Evolutionary conservation across 2,888 invertebrate species (phyloP).

Genomic region (Lumbricus terrestris): DNA sequence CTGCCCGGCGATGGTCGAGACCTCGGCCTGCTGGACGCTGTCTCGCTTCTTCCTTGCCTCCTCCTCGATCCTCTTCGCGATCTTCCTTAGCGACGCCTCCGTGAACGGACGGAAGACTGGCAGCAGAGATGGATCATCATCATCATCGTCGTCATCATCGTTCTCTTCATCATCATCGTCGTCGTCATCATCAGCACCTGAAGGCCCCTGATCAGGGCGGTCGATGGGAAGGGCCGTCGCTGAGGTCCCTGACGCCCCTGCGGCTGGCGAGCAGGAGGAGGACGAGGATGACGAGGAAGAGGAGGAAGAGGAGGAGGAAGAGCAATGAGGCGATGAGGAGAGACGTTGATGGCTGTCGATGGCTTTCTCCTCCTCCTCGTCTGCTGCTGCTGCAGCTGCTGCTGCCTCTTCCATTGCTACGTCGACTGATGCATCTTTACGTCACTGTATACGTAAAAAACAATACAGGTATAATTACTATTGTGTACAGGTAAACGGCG

Average conservation of each 20-base stretch:
- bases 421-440: background rate
- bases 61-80: constrained; percentile 70
- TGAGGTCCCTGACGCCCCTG: background rate
- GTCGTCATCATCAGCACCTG: background rate
- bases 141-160: background rate
- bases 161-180: background rate
- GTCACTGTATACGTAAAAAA: background rate
- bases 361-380: background rate
- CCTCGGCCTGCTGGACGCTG: constrained; percentile 20
- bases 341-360: background rate
- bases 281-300: background rate
- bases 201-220: background rate
- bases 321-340: background rate
- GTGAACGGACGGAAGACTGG: constrained; percentile 40
- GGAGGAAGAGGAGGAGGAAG: background rate
- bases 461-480: background rate
- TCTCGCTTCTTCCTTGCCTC: constrained; percentile 41
- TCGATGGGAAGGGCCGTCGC: background rate
- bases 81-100: constrained; percentile 85
- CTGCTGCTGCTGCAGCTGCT: no score
- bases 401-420: background rate
- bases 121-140: background rate
- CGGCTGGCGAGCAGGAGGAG: background rate
- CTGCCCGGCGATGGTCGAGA: background rate
- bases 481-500: background rate